Base-by-base conservation (phyloP, 2,113 vertebrate genomes). In the Pipa parva region DNA sequence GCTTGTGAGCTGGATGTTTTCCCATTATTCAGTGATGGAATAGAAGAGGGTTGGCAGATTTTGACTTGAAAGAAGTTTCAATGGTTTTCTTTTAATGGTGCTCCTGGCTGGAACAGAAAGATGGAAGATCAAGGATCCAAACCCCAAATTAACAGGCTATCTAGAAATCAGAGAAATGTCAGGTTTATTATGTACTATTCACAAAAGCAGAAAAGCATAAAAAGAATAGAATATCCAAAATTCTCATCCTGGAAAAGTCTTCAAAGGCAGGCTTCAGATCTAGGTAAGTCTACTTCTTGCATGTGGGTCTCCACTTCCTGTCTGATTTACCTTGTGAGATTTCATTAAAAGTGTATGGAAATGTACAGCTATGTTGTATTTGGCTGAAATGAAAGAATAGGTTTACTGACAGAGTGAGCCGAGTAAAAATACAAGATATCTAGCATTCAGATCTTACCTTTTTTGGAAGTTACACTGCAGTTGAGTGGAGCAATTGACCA, bases 71-170 rank as follows among this genome's bases (percentile, higher is more conserved):
- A 21, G 24, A 60, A 52, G 46, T 25, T 31, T 52, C 33, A 18
- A 68, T 27, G 56, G 20, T 60, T 52, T 24, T n/a, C 27, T n/a
- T 37, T 39, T 69, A 28, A 52, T 46, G 28, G 17, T 49, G 9
- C 31, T 33, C 48, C 8, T 21, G 54, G 51, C 50, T 9, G 3
- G 10, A n/a, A 15, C 7, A 26, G 13, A 45, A 7, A 37, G 21
- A 70, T 70, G 57, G 66, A 70, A 61, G 25, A 20, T 29, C 48
- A 22, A 25, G 58, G 58, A 45, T 33, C 55, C 31, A 21, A 36
- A 31, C 42, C 17, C 20, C 42, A 33, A n/a, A 36, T 54, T 10
- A 27, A 52, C 49, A 52, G 37, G 25, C 15, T 54, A 7, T 12
- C 33, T 25, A 54, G 18, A 42, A 52, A 37, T n/a, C 8, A 36